phyloP scores from a whole-genome alignment of 1,140 invertebrate species.

The Aporrectodea caliginosa region DNA sequence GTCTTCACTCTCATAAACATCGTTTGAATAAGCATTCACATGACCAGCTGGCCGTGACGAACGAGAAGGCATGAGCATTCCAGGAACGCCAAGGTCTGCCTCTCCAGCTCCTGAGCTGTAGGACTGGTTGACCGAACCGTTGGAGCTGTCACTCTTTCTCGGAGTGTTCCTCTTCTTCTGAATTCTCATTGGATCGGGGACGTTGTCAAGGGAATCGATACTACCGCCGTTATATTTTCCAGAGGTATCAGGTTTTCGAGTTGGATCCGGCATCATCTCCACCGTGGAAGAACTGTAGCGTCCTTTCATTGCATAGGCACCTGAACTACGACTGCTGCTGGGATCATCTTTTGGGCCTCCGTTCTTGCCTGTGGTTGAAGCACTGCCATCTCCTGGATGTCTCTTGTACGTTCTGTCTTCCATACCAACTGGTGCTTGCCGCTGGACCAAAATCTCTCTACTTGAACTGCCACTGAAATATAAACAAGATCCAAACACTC shows the following conservation, averaged over 20 bases:
- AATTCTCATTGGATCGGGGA: constrained; percentile 15
- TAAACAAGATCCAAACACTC: no score
- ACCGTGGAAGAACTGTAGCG: background rate
- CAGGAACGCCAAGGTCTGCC: constrained; percentile 20
- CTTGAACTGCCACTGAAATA: no score
- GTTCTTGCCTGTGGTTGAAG: no score
- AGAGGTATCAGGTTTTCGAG: background rate
- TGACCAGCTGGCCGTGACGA: no score
- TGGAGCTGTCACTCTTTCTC: background rate
- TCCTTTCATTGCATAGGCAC: background rate
- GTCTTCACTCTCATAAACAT: no score
- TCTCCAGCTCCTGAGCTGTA: constrained; percentile 14
- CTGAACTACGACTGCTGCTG: background rate
- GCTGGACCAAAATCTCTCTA: no score
- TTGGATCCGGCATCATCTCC: background rate
- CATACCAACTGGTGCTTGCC: no score
- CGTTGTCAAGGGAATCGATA: background rate
- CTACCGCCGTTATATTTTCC: background rate
- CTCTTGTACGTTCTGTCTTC: no score
- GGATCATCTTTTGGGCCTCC: background rate
- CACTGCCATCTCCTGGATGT: no score
- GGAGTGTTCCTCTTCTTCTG: constrained; percentile 9
- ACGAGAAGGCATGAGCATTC: background rate
- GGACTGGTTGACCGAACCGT: constrained; percentile 15
- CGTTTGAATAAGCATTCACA: no score